Percentiles rank a stretch among this genome's conserved stretches.
Evolutionary conservation across 2,797 vertebrate genomes (phyloP).

Genomic region (Hypotaenidia okinawae): DNA sequence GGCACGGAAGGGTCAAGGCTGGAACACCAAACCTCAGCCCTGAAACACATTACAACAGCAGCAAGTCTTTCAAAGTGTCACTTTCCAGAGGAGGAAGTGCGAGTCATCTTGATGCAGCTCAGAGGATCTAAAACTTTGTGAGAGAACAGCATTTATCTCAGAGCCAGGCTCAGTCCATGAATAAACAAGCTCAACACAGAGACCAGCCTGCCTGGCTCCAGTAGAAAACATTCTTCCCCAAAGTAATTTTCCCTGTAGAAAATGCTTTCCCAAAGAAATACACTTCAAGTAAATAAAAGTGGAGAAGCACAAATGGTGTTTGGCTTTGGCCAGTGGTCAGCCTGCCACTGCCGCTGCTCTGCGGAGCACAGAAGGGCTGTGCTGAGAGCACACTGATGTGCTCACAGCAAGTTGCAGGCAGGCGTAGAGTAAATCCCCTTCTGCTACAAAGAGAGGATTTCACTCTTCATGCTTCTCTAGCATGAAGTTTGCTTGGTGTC

Average conservation of each 20-base stretch:
- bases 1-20: not conserved
- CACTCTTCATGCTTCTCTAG: not conserved
- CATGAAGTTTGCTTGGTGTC: not conserved
- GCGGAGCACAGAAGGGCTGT: not conserved
- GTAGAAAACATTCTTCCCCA: not conserved
- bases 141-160: not conserved
- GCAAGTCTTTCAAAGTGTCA: not conserved
- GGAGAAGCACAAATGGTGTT: not conserved
- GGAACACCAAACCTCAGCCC: not conserved
- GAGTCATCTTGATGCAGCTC: rapidly evolving
- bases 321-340: not conserved
- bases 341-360: rapidly evolving
- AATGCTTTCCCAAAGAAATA: not conserved
- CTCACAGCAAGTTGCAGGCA: not conserved
- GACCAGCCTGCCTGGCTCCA: not conserved
- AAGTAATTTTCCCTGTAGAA: too few relatives aligned
- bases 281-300: not conserved
- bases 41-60: not conserved
- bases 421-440: not conserved
- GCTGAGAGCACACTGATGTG: rapidly evolving
- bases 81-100: not conserved
- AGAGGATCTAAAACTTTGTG: not conserved
- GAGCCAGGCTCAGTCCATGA: not conserved
- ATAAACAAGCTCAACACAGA: not conserved
- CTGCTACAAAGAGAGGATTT: not conserved